A percentile compares a stretch with the other conserved stretches of the same genome.
Conservation (phyloP, 2,888 invertebrate genomes). For the Volucella inanis region DNA sequence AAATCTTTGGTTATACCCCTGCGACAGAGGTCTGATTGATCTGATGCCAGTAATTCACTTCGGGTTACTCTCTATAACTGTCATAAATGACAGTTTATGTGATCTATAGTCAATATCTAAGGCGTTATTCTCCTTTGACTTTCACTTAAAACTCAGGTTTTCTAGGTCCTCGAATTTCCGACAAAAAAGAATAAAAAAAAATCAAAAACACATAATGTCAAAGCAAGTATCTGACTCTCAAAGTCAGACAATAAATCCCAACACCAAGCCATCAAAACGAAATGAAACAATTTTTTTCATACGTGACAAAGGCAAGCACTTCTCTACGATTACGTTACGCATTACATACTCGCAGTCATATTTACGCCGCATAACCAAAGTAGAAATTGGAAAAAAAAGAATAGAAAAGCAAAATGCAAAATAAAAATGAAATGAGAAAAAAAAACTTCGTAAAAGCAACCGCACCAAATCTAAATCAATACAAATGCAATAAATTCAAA, state of each 20-base stretch:
- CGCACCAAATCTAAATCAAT: conserved; percentile 69
- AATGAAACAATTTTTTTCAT: conserved; percentile 40
- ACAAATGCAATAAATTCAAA: conserved; percentile 73
- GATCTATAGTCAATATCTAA: too few relatives aligned
- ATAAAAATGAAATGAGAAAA: neutral
- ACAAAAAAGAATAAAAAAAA: too few relatives aligned
- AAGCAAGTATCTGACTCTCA: too few relatives aligned
- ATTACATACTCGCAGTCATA: conserved; percentile 1
- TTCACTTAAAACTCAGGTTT: too few relatives aligned
- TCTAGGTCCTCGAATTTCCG: too few relatives aligned
- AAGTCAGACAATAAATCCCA: neutral
- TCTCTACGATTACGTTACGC: conserved; percentile 27
- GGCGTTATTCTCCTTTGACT: too few relatives aligned
- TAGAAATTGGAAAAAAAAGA: conserved; percentile 29
- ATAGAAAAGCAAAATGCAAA: conserved; percentile 7
- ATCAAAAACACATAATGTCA: too few relatives aligned
- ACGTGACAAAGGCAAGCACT: conserved; percentile 39
- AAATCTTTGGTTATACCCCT: too few relatives aligned
- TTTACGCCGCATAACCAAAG: conserved; percentile 21
- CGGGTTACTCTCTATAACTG: too few relatives aligned
- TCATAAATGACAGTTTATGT: too few relatives aligned
- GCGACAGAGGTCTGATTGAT: too few relatives aligned
- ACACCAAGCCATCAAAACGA: conserved; percentile 17
- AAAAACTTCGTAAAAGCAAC: conserved; percentile 12
- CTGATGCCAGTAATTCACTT: too few relatives aligned